phyloP scores from a whole-genome alignment of 2,888 invertebrate genomes.

The Protonemura montana region DNA sequence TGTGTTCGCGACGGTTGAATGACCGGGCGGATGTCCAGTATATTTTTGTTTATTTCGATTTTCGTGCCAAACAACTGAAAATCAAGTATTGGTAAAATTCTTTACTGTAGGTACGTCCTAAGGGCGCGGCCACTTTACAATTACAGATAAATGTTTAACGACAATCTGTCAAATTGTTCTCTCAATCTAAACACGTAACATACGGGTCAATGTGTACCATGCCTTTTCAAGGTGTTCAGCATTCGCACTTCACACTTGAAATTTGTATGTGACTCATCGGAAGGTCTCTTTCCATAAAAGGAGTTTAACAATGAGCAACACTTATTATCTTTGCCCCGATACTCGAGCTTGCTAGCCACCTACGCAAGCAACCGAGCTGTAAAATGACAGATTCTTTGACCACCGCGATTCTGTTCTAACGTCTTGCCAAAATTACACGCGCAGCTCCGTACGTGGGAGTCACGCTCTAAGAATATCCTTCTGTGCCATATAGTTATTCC shows the following conservation, averaged over 20 bases:
- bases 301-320: conserved; percentile 22
- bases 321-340: not conserved
- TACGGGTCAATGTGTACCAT: not conserved
- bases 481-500: conserved; percentile 8
- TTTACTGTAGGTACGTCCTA: not conserved
- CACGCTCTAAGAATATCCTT: conserved; percentile 31
- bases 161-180: too few species aligned
- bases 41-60: not conserved
- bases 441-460: conserved; percentile 20
- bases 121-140: not conserved
- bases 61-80: not conserved
- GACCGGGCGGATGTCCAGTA: not conserved
- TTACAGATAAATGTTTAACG: not conserved
- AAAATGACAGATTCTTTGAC: not conserved
- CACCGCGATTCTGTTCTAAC: not conserved
- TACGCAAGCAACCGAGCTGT: not conserved
- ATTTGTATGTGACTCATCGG: not conserved
- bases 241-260: not conserved
- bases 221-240: not conserved
- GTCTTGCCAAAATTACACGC: conserved; percentile 7
- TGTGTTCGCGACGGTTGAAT: not conserved
- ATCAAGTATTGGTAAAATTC: not conserved
- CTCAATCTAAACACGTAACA: not conserved
- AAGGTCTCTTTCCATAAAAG: conserved; percentile 9
- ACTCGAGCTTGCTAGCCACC: not conserved